Base-by-base conservation (phyloP, 2,888 invertebrate species). In the Cheiracanthium punctorium region DNA sequence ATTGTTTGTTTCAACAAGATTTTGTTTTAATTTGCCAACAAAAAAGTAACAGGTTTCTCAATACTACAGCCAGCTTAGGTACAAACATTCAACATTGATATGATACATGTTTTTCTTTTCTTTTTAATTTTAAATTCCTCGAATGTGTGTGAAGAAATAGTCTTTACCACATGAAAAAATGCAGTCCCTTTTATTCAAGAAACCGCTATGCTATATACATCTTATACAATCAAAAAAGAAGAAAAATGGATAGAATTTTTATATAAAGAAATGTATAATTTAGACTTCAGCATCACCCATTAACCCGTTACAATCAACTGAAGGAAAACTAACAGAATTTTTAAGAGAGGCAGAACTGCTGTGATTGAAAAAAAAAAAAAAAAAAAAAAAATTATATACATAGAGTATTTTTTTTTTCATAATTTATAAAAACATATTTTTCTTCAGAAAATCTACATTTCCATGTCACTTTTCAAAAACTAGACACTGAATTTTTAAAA, bases 61-160 rank as follows among this genome's bases (percentile, higher is more conserved):
- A 82, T 75, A 87, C 87, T 87, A 87, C 87, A 82, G 87, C 82
- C 87, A 82, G 87, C 80, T 87, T 87, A 79, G 87, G 82, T 82
- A 87, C 79, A 87, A 87, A 87, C 87, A 87, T 82, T 76, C 87
- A 87, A 82, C 87, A 87, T 82, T 82, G 82, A 87, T 87, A 87
- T 87, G 87, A 82, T 87, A 87, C 82, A 87, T 65, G 29, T 87
- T 85, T 69, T 10, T 37, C 64, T 74, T 71, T 77, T 43, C 69
- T 43, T 71, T 41, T 84, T n/a, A n/a, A n/a, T 37, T 85, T 43
- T 80, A 58, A 71, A 71, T 75, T 87, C 48, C 52, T 71, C 73
- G 77, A 70, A 69, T 64, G 67, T 73, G 69, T 72, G 75, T 69
- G 74, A 75, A 85, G 73, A 86, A 76, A 58, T 33, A 52, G 52